A percentile compares a stretch with the other conserved stretches of the same genome.
Conservation (phyloP, 2,113 vertebrate genomes). For the Piaya cayana region DNA sequence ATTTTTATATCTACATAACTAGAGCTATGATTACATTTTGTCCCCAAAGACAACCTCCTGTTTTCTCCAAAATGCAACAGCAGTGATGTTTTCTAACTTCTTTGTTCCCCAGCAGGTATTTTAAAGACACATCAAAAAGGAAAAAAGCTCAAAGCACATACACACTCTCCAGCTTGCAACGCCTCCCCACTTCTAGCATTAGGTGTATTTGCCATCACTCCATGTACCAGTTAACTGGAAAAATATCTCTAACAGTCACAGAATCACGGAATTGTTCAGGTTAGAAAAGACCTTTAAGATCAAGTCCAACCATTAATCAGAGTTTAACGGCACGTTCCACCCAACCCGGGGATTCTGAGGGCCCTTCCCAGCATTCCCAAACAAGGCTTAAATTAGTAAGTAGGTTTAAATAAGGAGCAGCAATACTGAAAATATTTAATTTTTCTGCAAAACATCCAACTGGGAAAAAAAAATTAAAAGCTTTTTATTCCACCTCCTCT, state of each 20-base stretch:
- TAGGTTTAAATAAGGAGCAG: not conserved
- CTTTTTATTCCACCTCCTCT: not conserved
- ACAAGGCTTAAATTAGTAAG: not conserved
- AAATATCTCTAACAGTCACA: not conserved
- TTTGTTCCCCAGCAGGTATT: not conserved
- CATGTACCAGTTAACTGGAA: not conserved
- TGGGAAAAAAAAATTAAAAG: too few species aligned
- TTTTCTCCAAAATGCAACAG: not conserved
- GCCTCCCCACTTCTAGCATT: not conserved
- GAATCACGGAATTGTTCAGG: too few species aligned
- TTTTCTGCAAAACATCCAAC: not conserved
- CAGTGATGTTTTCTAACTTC: not conserved
- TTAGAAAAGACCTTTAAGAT: too few species aligned
- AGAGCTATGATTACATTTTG: not conserved
- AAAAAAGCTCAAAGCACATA: not conserved
- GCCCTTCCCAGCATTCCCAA: too few species aligned
- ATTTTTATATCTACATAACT: not conserved
- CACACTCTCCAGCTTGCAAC: not conserved
- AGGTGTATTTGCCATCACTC: not conserved
- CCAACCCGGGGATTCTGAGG: too few species aligned
- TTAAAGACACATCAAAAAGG: not conserved
- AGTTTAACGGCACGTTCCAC: too few species aligned
- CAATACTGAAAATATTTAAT: not conserved
- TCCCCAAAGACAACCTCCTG: not conserved
- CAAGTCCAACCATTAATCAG: too few species aligned